Base-by-base conservation (phyloP, 2,113 vertebrate genomes). In the Trachemys scripta region DNA sequence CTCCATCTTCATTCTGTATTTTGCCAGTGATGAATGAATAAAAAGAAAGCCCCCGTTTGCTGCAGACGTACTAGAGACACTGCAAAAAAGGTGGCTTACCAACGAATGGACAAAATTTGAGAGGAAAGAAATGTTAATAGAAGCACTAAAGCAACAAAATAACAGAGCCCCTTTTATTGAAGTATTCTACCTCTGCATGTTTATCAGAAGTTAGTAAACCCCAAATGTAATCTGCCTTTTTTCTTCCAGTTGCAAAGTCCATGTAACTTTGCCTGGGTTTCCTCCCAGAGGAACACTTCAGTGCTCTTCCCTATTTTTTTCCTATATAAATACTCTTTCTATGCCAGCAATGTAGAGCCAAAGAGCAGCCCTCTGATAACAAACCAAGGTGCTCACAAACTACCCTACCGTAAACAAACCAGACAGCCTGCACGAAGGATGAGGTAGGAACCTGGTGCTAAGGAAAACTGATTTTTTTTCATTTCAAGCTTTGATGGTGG, bases 221-320 rank as follows among this genome's bases (percentile, higher is more conserved):
- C 75, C 82, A 25, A 80, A 16, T 1, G 25, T 45, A 78, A 75
- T 22, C 91, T 47, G 75, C 42, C 75, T 47, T 57, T 53, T n/a
- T 35, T 45, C 54, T 25, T 45, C n/a, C 88, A n/a, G 0, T 5
- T 35, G 86, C 1, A 0, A 53, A 57, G 35, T 31, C 7, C 1
- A 47, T 87, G 38, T 14, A 1, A 35, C 38, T 53, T 80, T 16
- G 7, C 12, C 4, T 0, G 1, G n/a, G 20, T 12, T 7, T 22
- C 84, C 50, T 90, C 82, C 78, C 86, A 42, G 10, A 87, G n/a
- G 65, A 86, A 24, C 9, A 17, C 53, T 72, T 2, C 0, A 38
- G 3, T 20, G 0, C 19, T 3, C 10, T n/a, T 35, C 86, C 51
- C 51, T 62, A 1, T 7, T 93, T 78, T 42, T 5, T 47, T 47